Conservation (phyloP, 2,113 vertebrate species). For the Pterocles burchelli region DNA sequence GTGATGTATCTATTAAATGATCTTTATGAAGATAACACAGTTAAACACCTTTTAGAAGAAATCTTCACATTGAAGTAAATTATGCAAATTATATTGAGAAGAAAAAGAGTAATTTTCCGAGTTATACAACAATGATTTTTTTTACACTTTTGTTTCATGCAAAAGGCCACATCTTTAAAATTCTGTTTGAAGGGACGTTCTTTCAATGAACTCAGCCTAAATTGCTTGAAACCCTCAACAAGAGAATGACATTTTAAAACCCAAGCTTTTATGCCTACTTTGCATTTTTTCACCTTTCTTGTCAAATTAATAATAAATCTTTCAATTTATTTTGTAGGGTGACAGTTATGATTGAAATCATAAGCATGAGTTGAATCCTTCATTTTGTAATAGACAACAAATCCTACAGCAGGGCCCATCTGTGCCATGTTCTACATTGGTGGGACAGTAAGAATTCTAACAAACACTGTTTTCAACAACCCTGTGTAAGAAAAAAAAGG, state of each 20-base stretch:
- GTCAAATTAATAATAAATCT: background rate
- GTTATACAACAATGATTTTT: background rate
- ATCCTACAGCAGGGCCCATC: background rate
- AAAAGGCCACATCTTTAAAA: background rate
- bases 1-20: fast-evolving
- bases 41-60: background rate
- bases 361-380: background rate
- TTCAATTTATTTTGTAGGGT: background rate
- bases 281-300: background rate
- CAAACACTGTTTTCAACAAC: background rate
- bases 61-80: background rate
- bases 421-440: background rate
- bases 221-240: background rate
- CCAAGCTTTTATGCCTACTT: background rate
- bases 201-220: background rate
- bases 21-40: background rate
- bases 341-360: background rate
- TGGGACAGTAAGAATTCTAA: background rate
- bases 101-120: background rate
- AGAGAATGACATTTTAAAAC: background rate
- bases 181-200: background rate
- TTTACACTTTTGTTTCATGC: background rate
- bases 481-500: background rate
- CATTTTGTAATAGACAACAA: background rate
- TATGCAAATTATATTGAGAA: background rate